Conservation (phyloP, 2,797 vertebrate species). For the Acrossocheilus fasciatus region DNA sequence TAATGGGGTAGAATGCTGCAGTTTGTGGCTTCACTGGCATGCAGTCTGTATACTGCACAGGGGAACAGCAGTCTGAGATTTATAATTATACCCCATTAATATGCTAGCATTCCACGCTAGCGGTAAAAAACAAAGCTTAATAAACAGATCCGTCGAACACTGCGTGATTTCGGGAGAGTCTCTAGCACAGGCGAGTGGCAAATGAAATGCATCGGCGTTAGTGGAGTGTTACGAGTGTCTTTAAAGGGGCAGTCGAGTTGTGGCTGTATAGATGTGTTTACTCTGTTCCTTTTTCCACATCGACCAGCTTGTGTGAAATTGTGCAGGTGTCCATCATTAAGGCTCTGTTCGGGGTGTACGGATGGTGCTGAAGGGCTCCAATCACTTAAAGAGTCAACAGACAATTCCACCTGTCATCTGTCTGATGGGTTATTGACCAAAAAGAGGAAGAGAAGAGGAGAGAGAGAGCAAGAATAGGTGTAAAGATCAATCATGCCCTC, state of each 20-base stretch:
- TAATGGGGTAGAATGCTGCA: constrained; percentile 99
- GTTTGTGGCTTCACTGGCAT: constrained; percentile 96
- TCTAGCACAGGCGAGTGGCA: constrained; percentile 41
- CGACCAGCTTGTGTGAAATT: constrained; percentile 60
- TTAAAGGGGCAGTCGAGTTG: constrained; percentile 45
- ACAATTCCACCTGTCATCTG: constrained; percentile 66
- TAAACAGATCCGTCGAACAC: constrained; percentile 77
- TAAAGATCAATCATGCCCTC: constrained; percentile 55
- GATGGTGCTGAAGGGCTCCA: constrained; percentile 61
- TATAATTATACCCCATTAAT: constrained; percentile 98
- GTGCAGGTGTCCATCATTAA: constrained; percentile 66
- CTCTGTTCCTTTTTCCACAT: constrained; percentile 42
- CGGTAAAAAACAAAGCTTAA: constrained; percentile 85
- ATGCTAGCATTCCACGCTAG: constrained; percentile 91
- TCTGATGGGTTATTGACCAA: constrained; percentile 67
- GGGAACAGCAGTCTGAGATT: constrained; percentile 87
- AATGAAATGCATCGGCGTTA: constrained; percentile 41
- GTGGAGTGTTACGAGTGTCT: constrained; percentile 41
- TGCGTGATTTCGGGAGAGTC: constrained; percentile 38
- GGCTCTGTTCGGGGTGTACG: constrained; percentile 58
- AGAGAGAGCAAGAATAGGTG: constrained; percentile 40
- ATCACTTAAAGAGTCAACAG: constrained; percentile 68
- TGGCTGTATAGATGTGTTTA: constrained; percentile 55
- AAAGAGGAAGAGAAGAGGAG: constrained; percentile 44
- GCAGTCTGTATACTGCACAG: constrained; percentile 91